Base-by-base conservation (phyloP, 2,113 vertebrate species). In the Chrysemys picta region DNA sequence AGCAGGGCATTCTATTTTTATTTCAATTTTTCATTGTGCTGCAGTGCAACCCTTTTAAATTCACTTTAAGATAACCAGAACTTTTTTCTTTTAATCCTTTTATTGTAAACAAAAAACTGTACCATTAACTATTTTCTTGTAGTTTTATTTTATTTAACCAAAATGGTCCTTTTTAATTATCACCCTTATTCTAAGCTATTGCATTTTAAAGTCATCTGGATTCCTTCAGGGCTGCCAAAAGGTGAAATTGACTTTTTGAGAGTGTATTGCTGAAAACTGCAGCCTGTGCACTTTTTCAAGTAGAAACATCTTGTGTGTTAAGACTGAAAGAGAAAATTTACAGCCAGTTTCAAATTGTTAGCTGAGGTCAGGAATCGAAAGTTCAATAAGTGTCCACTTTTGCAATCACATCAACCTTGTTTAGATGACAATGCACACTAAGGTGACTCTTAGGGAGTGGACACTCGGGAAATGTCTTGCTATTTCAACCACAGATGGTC, bases 191-290 rank as follows among this genome's bases (percentile, higher is more conserved):
- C 54, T n/a, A 82, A 95, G 89, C 87, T 89, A 85, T 97, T 91
- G 81, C 62, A 85, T 82, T 93, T 72, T 96, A 88, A 86, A 19
- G 38, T 93, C 86, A 92, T 97, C 82, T 78, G 52, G 85, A 72
- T 97, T 93, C 87, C 82, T 95, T 96, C 62, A 80, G 87, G 96
- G 88, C 97, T 97, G 96, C 94, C 97, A 97, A 96, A 97, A 98
- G 97, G 95, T 96, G 93, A 96, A 97, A 98, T 93, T 96, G 97
- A 96, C 97, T 97, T 98, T 98, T 96, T 82, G 93, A 97, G 97
- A 91, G 96, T 35, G 54, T 89, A 93, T 96, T 96, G 89, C 95
- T 86, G 95, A 93, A 97, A 98, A 94, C 79, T 98, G 98, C 97
- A 96, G 94, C 94, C 80, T 45, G 5, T n/a, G 96, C 95, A 92